phyloP scores from a whole-genome alignment of 2,797 vertebrate species.

The Gobio occitaniae region DNA sequence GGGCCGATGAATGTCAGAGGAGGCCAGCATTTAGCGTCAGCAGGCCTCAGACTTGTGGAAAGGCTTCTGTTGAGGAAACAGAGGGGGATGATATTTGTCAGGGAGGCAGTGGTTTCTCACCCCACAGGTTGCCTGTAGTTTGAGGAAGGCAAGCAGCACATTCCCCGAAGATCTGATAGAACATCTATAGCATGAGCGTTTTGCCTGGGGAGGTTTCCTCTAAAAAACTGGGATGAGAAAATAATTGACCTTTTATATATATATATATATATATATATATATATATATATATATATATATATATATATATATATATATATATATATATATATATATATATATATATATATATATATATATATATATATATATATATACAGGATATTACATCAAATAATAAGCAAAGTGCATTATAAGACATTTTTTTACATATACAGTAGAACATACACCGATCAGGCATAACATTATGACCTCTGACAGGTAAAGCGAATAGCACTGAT shows the following conservation, averaged over 20 bases:
- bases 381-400: too few species aligned
- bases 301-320: background rate
- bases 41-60: slow-evolving; percentile 32
- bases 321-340: background rate
- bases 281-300: background rate
- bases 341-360: background rate
- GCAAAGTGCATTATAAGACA: too few species aligned
- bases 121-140: slow-evolving; percentile 52
- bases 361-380: background rate
- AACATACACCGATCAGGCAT: too few species aligned
- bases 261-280: background rate
- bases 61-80: slow-evolving; percentile 46
- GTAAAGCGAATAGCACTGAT: too few species aligned
- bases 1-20: slow-evolving; percentile 51
- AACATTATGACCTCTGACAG: too few species aligned
- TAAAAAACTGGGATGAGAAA: background rate
- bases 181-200: slow-evolving; percentile 5
- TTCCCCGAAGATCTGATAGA: slow-evolving; percentile 7
- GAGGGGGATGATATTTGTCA: slow-evolving; percentile 56
- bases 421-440: too few species aligned
- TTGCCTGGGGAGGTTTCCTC: background rate
- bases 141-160: slow-evolving; percentile 30
- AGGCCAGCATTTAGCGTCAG: slow-evolving; percentile 37
- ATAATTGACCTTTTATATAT: background rate
- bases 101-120: slow-evolving; percentile 54